A percentile compares a stretch with the other conserved stretches of the same genome.
These are phyloP conservation scores for Nesoenas mayeri DNA, from an alignment of 2,113 vertebrate species.

Conservation along the genomic window DNA sequence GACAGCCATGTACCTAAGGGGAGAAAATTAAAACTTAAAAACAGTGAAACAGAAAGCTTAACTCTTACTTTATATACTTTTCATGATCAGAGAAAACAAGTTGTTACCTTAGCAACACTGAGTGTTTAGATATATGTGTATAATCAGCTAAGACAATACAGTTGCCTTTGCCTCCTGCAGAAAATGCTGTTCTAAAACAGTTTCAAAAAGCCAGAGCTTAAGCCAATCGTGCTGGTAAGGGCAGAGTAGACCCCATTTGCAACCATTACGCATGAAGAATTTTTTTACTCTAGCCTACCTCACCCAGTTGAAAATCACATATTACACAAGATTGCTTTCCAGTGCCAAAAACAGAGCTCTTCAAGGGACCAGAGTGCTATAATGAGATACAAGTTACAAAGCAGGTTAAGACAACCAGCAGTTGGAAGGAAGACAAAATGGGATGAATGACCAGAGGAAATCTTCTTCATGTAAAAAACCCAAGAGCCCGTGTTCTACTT, in stretches of 20 bases:
- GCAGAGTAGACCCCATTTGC: not conserved
- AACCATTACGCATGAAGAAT: not conserved
- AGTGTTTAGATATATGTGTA: fast-evolving
- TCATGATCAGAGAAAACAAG: not conserved
- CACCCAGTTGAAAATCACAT: not conserved
- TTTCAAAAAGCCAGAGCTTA: not conserved
- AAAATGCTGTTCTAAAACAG: not conserved
- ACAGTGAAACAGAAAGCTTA: not conserved
- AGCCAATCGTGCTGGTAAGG: not conserved
- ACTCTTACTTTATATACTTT: not conserved
- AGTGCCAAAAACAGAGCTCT: not conserved
- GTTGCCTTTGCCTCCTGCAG: not conserved
- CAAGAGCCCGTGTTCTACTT: not conserved
- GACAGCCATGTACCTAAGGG: not conserved
- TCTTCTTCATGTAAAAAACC: not conserved
- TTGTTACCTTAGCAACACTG: not conserved
- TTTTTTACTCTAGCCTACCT: not conserved
- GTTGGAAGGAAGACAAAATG: not conserved
- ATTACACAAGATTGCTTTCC: not conserved
- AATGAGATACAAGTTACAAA: not conserved
- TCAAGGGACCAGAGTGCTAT: not conserved
- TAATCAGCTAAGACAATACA: not conserved
- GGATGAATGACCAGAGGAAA: not conserved
- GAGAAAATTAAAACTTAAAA: not conserved
- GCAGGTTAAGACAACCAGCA: not conserved